Base-by-base conservation (phyloP, 2,888 invertebrate genomes). In the Andrena bucephala region DNA sequence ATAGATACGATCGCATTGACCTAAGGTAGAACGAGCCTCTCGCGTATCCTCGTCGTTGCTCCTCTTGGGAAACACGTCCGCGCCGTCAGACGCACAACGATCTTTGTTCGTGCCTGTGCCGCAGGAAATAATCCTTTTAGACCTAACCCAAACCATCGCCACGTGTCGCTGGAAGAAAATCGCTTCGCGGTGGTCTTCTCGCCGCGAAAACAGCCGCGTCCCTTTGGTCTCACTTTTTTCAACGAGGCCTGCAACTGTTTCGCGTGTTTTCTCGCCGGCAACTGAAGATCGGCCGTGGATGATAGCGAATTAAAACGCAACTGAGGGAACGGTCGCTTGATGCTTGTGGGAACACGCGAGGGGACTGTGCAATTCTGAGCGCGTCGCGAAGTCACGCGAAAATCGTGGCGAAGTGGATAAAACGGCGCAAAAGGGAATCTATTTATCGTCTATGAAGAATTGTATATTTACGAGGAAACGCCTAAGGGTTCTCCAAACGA, bases 1-100 rank as follows among this genome's bases (percentile, higher is more conserved):
- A 90, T 90, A 89, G 90, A 90, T 90, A 89, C 84, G 85, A 90
- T 90, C 86, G 81, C 87, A 86, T 85, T 87, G 90, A 90, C 88
- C 88, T 59, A 84, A 78, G 79, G 74, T 82, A 69, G 79, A 84
- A 83, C 82, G 54, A 62, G 69, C 65, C 70, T 75, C 79, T 60
- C 80, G 76, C 77, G 65, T 71, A 81, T 84, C 75, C 69, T 52
- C 73, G 82, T 57, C 60, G 60, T 62, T 31, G 77, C 67, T 68
- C 20, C 80, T 84, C 86, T 87, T 79, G 82, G 79, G 88, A 88
- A 85, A 85, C 85, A 81, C 80, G 63, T 60, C 33, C 60, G 42
- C 50, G 70, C 70, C 76, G 76, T 79, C 65, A 60, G 6, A 57
- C 60, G 66, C 68, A 31, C 60, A 85, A 76, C 70, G 69, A 84